Percentiles rank a stretch among this genome's conserved stretches.
Conservation (phyloP, 2,113 vertebrate genomes). For the Campylorhamphus procurvoides region DNA sequence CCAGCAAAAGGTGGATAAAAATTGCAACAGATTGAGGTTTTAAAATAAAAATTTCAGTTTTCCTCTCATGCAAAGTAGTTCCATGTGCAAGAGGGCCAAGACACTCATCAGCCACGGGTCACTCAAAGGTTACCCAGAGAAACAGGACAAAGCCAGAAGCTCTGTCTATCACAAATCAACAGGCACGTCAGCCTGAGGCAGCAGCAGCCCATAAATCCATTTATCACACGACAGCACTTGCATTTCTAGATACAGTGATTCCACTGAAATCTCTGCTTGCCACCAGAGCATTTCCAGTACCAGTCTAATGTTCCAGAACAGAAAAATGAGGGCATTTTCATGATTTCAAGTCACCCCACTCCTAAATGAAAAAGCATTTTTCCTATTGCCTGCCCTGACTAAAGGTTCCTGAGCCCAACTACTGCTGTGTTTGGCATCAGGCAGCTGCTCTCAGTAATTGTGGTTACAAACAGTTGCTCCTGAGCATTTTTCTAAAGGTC, state of each 20-base stretch:
- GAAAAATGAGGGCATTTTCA: not conserved
- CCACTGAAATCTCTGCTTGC: not conserved
- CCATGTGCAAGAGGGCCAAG: not conserved
- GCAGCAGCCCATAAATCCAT: not conserved
- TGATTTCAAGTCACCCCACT: not conserved
- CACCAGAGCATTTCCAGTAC: slow-evolving; percentile 22
- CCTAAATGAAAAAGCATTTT: not conserved
- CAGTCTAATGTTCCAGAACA: not conserved
- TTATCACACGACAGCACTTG: not conserved
- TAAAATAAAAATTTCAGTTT: not conserved
- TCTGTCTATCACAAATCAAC: not conserved
- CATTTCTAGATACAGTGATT: not conserved
- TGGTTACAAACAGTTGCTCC: not conserved
- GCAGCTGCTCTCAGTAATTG: not conserved
- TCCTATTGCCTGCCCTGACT: not conserved
- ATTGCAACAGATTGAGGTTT: not conserved
- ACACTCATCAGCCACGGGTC: not conserved
- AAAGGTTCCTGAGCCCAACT: not conserved
- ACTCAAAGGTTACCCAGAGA: not conserved
- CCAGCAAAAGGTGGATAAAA: not conserved
- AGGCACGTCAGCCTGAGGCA: not conserved
- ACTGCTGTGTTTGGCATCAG: not conserved
- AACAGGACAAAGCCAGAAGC: not conserved
- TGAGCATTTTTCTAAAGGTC: not conserved
- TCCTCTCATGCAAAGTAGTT: not conserved